Conservation (phyloP, 37 sponge, comb jelly and placozoan genomes). For the Haliclona indistincta region DNA sequence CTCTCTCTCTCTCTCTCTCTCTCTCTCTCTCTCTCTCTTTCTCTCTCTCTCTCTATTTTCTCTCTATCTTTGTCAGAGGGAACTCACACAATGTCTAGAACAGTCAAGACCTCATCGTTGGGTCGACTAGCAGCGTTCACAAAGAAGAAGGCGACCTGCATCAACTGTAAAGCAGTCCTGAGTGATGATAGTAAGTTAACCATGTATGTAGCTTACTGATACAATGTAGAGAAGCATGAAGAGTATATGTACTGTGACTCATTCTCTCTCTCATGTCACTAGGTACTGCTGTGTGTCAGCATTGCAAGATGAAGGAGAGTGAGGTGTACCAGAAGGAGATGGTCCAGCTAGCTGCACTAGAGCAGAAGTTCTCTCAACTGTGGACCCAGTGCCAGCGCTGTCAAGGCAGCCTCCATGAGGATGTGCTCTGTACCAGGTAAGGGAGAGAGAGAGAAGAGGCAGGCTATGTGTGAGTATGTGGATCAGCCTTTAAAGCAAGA, state of each 20-base stretch:
- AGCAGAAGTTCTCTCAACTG: constrained; percentile 90
- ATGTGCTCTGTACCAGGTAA: constrained; percentile 97
- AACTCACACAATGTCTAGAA: constrained; percentile 81
- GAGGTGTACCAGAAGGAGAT: constrained; percentile 88
- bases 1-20: too few species aligned
- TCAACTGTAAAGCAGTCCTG: constrained; percentile 89
- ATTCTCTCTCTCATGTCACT: too few species aligned
- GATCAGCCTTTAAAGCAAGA: too few species aligned
- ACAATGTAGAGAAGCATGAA: neutral
- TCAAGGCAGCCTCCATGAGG: constrained; percentile 96
- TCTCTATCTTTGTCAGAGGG: too few species aligned
- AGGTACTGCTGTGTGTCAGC: constrained; percentile 82
- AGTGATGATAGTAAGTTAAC: constrained; percentile 41
- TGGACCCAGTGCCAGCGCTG: constrained; percentile 99
- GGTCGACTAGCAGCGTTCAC: constrained; percentile 84
- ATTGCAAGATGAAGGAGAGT: constrained; percentile 68
- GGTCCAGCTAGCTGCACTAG: constrained; percentile 70
- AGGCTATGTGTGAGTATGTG: too few species aligned
- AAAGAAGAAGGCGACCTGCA: constrained; percentile 85
- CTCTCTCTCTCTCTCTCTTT: too few species aligned
- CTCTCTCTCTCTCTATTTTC: too few species aligned
- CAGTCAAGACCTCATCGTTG: constrained; percentile 73
- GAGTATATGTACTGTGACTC: neutral
- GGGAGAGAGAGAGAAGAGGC: too few species aligned
- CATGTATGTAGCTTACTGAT: neutral